Conservation (phyloP, 2,797 vertebrate genomes). For the Hyperoplus lanceolatus region DNA sequence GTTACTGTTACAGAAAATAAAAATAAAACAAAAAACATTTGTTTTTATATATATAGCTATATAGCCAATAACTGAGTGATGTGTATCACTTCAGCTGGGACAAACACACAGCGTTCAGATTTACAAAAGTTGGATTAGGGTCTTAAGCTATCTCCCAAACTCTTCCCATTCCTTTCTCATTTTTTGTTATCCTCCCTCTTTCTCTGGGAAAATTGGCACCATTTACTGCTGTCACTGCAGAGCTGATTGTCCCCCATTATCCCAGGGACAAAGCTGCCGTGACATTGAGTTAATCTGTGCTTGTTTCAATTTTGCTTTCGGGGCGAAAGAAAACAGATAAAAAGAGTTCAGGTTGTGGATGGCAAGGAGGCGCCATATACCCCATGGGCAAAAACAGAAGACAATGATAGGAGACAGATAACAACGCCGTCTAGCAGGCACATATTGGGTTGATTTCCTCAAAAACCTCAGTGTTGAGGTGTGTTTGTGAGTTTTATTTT, state of each 20-base stretch:
- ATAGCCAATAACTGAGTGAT: conserved; percentile 69
- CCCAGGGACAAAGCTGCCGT: conserved; percentile 76
- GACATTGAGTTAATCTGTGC: conserved; percentile 79
- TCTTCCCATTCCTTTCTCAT: conserved; percentile 35
- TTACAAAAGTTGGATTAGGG: conserved; percentile 74
- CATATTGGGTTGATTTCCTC: conserved; percentile 65
- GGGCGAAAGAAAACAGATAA: conserved; percentile 69
- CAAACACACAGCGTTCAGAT: conserved; percentile 64
- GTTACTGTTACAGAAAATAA: no score
- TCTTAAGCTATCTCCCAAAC: conserved; percentile 66
- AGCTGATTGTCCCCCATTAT: conserved; percentile 76
- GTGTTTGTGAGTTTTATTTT: conserved; percentile 10
- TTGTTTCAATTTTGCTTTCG: conserved; percentile 76
- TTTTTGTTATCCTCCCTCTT: conserved; percentile 53
- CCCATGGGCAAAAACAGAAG: conserved; percentile 32
- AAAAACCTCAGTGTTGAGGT: conserved; percentile 47
- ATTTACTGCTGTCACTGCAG: conserved; percentile 68
- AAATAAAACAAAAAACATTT: no score
- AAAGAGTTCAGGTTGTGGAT: conserved; percentile 71
- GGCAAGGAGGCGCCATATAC: conserved; percentile 46
- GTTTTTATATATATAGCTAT: no score
- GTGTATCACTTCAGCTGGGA: conserved; percentile 61
- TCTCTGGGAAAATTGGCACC: conserved; percentile 69
- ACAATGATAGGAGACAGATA: conserved; percentile 48
- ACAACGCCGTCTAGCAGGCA: conserved; percentile 52